Base-by-base conservation (phyloP, 2,797 vertebrate genomes). In the Echeneis naucrates region DNA sequence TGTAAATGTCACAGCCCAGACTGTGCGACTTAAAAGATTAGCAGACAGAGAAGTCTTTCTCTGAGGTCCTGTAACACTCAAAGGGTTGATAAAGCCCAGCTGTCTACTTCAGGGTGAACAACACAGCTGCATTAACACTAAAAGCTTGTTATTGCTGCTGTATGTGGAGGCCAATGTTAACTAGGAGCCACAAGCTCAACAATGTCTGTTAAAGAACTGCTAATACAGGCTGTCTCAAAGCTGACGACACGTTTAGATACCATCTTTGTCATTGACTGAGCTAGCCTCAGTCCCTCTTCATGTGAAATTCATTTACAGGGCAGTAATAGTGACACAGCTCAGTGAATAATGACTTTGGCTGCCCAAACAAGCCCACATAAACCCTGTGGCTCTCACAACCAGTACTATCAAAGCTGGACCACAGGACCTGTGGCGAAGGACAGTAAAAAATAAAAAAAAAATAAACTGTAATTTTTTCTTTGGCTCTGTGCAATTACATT, bases 1-100 rank as follows among this genome's bases (percentile, higher is more conserved):
- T 76, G 82, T 78, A 85, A 86, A 90, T 89, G 88, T 78, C 88
- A 86, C 59, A 65, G 55, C 55, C 40, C 62, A 72, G 75, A 44
- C 67, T 68, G 71, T 66, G 78, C 71, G 78, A 82, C 81, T 83
- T 89, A 74, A 86, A 88, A 86, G 77, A 91, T 87, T 76, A 80
- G 74, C 71, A 86, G 83, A 72, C 77, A 76, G 64, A 82, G 59
- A 54, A 68, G 47, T 35, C 37, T 72, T 76, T 35, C 67, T 77
- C 58, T 63, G 66, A 77, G 68, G 83, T 63, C 70, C 51, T 24
- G 4, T 59, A 67, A 81, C 53, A 62, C 52, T 74, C 45, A 54
- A 71, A 84, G 87, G 78, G 73, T 80, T 83, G 59, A 80, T 42
- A 67, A 44, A 66, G 75, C 64, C 72, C 79, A 86, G 81, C 81